These are phyloP conservation scores for Lordiphosa clarofinis DNA, from an alignment of 1,140 invertebrate species.

Conservation along the genomic window DNA sequence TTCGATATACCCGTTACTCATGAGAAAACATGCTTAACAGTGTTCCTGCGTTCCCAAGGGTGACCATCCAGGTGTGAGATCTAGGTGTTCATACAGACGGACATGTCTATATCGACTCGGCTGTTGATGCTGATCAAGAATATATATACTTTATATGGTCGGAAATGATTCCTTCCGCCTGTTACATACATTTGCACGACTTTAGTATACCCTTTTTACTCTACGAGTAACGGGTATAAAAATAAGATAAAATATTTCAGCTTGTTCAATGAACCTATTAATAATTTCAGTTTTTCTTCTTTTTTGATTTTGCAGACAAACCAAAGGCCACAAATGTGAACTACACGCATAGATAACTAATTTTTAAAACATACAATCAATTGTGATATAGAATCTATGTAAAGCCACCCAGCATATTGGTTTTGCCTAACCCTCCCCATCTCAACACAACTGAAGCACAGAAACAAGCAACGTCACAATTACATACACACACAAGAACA, in stretches of 20 bases:
- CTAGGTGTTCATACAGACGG: too few species aligned
- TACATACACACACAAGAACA: slow-evolving; percentile 14
- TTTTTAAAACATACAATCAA: slow-evolving; percentile 25
- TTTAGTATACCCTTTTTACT: too few species aligned
- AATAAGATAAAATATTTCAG: not conserved
- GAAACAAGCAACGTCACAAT: slow-evolving; percentile 23
- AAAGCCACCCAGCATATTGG: slow-evolving; percentile 16
- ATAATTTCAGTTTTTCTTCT: slow-evolving; percentile 1
- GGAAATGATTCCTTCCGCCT: too few species aligned
- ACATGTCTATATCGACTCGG: too few species aligned
- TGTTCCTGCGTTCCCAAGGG: too few species aligned
- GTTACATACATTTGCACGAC: too few species aligned
- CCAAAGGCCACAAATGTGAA: slow-evolving; percentile 54
- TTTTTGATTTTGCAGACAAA: slow-evolving; percentile 28
- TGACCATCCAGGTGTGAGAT: too few species aligned
- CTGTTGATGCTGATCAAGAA: too few species aligned
- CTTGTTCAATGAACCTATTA: slow-evolving; percentile 18
- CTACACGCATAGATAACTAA: slow-evolving; percentile 28
- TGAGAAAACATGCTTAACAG: too few species aligned
- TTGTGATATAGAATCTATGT: slow-evolving; percentile 42
- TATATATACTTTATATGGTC: too few species aligned
- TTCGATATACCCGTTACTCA: too few species aligned
- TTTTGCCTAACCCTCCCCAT: slow-evolving; percentile 6
- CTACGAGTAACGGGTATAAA: too few species aligned
- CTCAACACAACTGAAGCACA: slow-evolving; percentile 6